Percentiles rank a stretch among this genome's conserved stretches.
These are phyloP conservation scores for Cyanistes caeruleus DNA, from an alignment of 2,113 vertebrate species.

Conservation along the genomic window DNA sequence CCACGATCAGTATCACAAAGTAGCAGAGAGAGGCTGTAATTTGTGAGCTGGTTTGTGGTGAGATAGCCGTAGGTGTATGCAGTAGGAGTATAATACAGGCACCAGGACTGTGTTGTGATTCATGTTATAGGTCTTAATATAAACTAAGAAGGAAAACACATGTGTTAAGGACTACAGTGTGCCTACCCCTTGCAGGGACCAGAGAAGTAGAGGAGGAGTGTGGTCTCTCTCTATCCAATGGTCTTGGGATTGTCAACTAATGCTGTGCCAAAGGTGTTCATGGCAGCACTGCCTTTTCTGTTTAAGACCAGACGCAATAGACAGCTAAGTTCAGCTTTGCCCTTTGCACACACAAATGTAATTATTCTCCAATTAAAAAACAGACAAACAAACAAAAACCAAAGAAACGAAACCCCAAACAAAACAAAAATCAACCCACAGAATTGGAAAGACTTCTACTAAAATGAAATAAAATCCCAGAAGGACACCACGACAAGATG, in stretches of 20 bases:
- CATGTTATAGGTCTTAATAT: conserved; percentile 29
- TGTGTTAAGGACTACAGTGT: neutral
- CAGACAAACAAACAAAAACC: neutral
- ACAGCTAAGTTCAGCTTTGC: neutral
- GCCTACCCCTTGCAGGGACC: neutral
- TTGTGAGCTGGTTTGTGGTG: conserved; percentile 2
- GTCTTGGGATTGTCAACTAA: neutral
- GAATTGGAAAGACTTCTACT: neutral
- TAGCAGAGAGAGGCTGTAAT: conserved; percentile 33
- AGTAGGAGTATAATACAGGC: conserved; percentile 24
- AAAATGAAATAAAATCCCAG: neutral
- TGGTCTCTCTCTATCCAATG: neutral
- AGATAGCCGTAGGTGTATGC: conserved; percentile 26
- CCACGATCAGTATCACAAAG: conserved; percentile 2
- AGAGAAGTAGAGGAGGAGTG: neutral
- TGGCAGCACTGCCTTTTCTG: neutral
- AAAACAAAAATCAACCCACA: neutral
- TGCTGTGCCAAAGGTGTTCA: neutral
- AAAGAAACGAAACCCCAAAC: neutral
- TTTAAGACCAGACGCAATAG: neutral
- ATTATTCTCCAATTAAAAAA: neutral
- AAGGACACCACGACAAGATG: neutral
- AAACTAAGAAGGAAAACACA: conserved; percentile 48
- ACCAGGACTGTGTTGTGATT: conserved; percentile 44
- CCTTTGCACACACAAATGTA: neutral